Evolutionary conservation across 2,888 invertebrate genomes (phyloP), one percentile per base, ranked within the genome.

Genomic region (Chrysolina haemoptera): DNA sequence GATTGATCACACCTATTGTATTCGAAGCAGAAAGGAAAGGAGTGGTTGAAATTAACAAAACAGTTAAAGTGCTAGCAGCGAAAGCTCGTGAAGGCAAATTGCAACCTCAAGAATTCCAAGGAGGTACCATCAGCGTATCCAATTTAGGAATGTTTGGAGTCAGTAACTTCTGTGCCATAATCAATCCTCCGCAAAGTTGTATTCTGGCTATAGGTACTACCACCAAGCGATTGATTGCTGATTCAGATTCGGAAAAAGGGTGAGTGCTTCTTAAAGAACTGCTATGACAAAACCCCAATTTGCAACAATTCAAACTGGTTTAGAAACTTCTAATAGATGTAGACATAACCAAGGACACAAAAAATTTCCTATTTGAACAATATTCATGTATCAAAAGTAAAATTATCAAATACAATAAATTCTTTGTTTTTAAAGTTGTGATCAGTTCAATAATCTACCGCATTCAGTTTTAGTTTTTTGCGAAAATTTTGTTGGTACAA

Each of bases 1-100:
- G 99, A 0, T 91, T 99, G 11, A 98, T 99, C 76, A 99, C 99
- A 1, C 99, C 99, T 1, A 99, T 99, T 80, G 92, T 99, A 14
- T 96, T 95, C 87, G 92, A 93, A 85, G 98, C 98, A 0, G 96
- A 99, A 85, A 92, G 92, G 59, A 97, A 97, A 88, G 98, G 98
- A 18, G 89, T 98, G 71, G 89, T 94, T 59, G 93, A 95, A 80
- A 98, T 99, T 78, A 95, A 94, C 71, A 90, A 90, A 77, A 93
- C 93, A 78, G 93, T 98, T 62, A 95, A 95, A 87, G 89, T 90
- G 69, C 89, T 99, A 73, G 98, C 97, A 0, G 91, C 88, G 6
- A 97, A 95, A 88, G 98, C 98, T 0, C 93, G 95, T 82, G 95
- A 94, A 0, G 96, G 96, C 22, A 96, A 95, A 86, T 90, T 99